A percentile compares a stretch with the other conserved stretches of the same genome.
phyloP scores from a whole-genome alignment of 2,797 vertebrate genomes.

The Rhinichthys osculus region DNA sequence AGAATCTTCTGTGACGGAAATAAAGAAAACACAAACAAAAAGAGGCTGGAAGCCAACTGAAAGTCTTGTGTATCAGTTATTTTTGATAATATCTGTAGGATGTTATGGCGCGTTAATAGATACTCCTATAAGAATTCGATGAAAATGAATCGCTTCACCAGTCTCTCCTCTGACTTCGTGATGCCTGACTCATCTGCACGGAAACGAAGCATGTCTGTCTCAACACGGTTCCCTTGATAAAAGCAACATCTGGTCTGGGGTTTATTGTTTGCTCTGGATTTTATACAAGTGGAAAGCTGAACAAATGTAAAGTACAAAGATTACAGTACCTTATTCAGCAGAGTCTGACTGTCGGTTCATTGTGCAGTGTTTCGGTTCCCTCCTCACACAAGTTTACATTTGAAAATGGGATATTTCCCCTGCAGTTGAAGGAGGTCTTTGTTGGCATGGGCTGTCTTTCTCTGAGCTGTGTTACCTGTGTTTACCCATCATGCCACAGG shows the following conservation, averaged over 20 bases:
- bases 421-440: constrained; percentile 42
- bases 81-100: constrained; percentile 30
- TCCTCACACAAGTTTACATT: constrained; percentile 38
- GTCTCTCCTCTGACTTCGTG: constrained; percentile 3
- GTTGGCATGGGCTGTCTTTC: constrained; percentile 21
- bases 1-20: constrained; percentile 42
- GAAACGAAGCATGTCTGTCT: constrained; percentile 16
- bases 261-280: background rate
- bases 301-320: constrained; percentile 13
- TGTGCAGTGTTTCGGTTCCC: constrained; percentile 17
- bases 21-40: background rate
- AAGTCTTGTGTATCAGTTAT: constrained; percentile 29
- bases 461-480: constrained; percentile 39
- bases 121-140: constrained; percentile 30
- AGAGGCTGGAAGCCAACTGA: constrained; percentile 8
- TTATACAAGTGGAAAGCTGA: constrained; percentile 7
- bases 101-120: constrained; percentile 3
- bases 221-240: constrained; percentile 15
- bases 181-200: constrained; percentile 16
- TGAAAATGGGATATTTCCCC: constrained; percentile 49
- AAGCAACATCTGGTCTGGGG: constrained; percentile 13
- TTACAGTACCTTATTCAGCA: constrained; percentile 1
- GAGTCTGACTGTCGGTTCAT: background rate
- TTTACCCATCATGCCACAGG: constrained; percentile 58
- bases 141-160: background rate